These are phyloP conservation scores for Megaptera novaeangliae DNA, from an alignment of 2,113 vertebrate species.

Conservation along the genomic window DNA sequence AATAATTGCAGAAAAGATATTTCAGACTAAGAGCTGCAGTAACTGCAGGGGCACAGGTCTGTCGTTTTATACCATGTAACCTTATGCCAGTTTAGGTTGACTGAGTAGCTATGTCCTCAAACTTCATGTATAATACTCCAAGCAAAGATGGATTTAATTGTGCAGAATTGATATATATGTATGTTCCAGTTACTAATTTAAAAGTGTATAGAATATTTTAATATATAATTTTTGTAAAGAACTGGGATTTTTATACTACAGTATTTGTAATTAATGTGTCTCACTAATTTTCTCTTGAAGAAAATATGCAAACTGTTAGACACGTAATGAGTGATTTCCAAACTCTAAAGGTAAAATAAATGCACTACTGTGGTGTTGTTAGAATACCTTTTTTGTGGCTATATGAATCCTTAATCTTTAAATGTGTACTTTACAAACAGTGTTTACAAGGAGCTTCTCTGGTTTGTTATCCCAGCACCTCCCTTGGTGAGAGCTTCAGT, in stretches of 20 bases:
- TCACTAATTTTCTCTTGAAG: slow-evolving; percentile 77
- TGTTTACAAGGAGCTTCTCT: slow-evolving; percentile 81
- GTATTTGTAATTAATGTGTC: slow-evolving; percentile 83
- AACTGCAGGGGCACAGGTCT: background rate
- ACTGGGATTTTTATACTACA: slow-evolving; percentile 83
- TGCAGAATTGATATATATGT: slow-evolving; percentile 65
- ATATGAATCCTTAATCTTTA: slow-evolving; percentile 74
- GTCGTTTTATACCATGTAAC: background rate
- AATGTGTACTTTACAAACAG: slow-evolving; percentile 73
- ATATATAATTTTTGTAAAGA: slow-evolving; percentile 88
- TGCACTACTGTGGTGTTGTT: slow-evolving; percentile 79
- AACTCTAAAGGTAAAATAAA: slow-evolving; percentile 79
- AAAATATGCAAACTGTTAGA: slow-evolving; percentile 81
- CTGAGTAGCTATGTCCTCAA: slow-evolving; percentile 50
- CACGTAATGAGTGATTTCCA: slow-evolving; percentile 57
- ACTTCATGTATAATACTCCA: slow-evolving; percentile 41
- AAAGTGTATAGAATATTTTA: slow-evolving; percentile 88
- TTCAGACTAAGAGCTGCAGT: slow-evolving; percentile 9
- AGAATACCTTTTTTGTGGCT: slow-evolving; percentile 76
- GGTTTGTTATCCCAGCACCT: slow-evolving; percentile 73
- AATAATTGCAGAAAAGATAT: slow-evolving; percentile 40
- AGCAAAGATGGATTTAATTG: slow-evolving; percentile 68
- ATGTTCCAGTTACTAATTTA: slow-evolving; percentile 83
- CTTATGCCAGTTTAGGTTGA: slow-evolving; percentile 11
- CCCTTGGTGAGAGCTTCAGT: slow-evolving; percentile 72